Evolutionary conservation across 2,797 vertebrate genomes (phyloP).

Genomic region (Pseudochaenichthys georgianus): DNA sequence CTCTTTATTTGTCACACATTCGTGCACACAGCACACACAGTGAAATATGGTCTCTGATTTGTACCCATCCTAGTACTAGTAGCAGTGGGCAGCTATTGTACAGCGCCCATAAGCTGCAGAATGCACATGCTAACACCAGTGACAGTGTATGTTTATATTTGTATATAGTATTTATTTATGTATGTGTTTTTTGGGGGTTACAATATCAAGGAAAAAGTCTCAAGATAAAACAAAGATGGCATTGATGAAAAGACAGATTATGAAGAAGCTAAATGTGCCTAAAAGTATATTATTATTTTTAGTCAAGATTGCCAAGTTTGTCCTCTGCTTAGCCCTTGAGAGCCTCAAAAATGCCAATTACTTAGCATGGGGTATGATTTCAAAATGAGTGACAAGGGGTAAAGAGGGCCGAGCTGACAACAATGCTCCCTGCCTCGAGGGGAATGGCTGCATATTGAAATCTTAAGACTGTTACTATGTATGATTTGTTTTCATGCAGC

Average conservation of each 20-base stretch:
- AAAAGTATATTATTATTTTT: neutral
- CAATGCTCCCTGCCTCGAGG: conserved; percentile 1
- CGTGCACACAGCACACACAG: no score
- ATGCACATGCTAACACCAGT: neutral
- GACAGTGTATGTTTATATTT: neutral
- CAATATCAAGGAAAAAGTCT: neutral
- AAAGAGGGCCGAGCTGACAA: conserved; percentile 18
- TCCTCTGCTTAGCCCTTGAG: neutral
- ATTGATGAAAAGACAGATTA: neutral
- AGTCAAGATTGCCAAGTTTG: neutral
- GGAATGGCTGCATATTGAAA: conserved; percentile 10
- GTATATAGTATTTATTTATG: neutral
- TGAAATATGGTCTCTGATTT: no score
- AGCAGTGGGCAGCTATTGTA: no score
- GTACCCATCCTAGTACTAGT: no score
- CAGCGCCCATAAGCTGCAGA: neutral
- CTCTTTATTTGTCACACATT: no score
- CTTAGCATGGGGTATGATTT: conserved; percentile 24
- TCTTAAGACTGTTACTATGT: conserved; percentile 5
- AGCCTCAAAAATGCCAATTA: conserved; percentile 18
- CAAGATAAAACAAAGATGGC: neutral
- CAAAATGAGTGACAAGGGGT: conserved; percentile 34
- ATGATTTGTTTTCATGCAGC: conserved; percentile 23
- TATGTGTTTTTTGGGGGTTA: neutral
- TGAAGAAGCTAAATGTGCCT: neutral